phyloP scores from a whole-genome alignment of 2,888 invertebrate genomes.

The Drosophila testacea region DNA sequence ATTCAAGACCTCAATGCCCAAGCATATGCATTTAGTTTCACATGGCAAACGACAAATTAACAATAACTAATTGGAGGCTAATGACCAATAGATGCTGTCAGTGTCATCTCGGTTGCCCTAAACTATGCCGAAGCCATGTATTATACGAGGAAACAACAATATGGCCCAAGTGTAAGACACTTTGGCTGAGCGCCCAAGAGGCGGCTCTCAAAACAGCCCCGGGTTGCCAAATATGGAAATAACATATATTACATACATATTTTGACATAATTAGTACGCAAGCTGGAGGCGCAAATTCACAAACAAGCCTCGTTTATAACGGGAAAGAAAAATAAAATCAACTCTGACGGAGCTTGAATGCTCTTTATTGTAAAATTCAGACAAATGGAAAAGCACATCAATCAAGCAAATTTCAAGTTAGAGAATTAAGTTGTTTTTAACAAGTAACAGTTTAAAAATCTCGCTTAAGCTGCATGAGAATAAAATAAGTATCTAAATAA shows the following conservation, averaged over 20 bases:
- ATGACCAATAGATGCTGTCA: conserved; percentile 60
- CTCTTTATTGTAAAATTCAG: not conserved
- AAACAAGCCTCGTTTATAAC: conserved; percentile 30
- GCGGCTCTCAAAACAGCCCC: conserved; percentile 10
- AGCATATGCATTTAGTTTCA: conserved; percentile 24
- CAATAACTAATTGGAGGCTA: conserved; percentile 75
- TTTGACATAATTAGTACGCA: conserved; percentile 65
- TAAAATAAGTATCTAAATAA: too few relatives aligned
- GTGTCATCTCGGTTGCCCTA: conserved; percentile 17
- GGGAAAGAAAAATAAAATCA: not conserved
- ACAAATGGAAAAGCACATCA: not conserved
- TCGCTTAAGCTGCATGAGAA: too few relatives aligned
- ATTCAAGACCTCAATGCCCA: conserved; percentile 22
- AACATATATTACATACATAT: conserved; percentile 31
- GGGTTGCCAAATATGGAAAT: conserved; percentile 48
- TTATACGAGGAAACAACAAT: conserved; percentile 13
- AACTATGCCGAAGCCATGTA: conserved; percentile 25
- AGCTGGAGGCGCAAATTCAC: conserved; percentile 45
- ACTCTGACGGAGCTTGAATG: not conserved
- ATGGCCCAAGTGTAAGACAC: conserved; percentile 26
- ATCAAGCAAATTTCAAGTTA: not conserved
- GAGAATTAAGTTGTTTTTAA: too few relatives aligned
- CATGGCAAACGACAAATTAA: conserved; percentile 68
- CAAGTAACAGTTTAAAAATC: too few relatives aligned
- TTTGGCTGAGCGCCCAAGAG: conserved; percentile 55